Evolutionary conservation across 37 sponge, comb jelly and placozoan species (phyloP), one percentile per base, ranked within the genome.

Genomic region (Ephydatia muelleri): DNA sequence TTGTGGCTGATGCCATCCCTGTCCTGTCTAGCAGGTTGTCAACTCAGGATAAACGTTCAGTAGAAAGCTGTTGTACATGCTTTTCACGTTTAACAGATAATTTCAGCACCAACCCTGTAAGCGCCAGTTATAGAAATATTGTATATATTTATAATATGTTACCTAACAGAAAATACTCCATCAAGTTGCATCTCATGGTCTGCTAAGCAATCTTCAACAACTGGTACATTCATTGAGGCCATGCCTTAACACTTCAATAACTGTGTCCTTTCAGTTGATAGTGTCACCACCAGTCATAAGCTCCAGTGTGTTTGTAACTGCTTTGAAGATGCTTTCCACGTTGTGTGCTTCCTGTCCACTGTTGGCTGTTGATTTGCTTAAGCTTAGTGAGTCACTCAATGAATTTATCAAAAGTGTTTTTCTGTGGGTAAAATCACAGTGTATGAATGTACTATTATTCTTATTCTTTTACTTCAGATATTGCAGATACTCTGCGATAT

Each of bases 281-380:
- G 81, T 90, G 35, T 92, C 96, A 33, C 96, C 98, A 67, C 88
- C 96, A 43, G 90, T 96, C 0, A 88, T 98, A 72, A 94, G 81
- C 69, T 82, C 83, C 32, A 79, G 69, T 72, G 91, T 85, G 72
- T 95, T 97, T 82, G 89, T 91, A 43, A 89, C 87, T 47, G 92
- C 93, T 6, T 65, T 97, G 47, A 73, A 75, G 38, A 93, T 97
- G 83, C 71, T 97, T 75, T 84, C 89, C 57, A 91, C 79, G 2
- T 75, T 97, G 65, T 95, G 96, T 83, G 40, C 68, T 21, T 57
- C 84, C 26, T 93, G 92, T 77, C 94, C 95, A 69, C 26, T 83
- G 16, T 83, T 93, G n/a, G 92, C 94, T 65, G 96, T 93, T 19
- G 87, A 97, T 33, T 92, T 97, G 25, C 86, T 97, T 66, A 93